Conservation (phyloP, 2,888 invertebrate species). For the Lepidocyrtoides sp. region DNA sequence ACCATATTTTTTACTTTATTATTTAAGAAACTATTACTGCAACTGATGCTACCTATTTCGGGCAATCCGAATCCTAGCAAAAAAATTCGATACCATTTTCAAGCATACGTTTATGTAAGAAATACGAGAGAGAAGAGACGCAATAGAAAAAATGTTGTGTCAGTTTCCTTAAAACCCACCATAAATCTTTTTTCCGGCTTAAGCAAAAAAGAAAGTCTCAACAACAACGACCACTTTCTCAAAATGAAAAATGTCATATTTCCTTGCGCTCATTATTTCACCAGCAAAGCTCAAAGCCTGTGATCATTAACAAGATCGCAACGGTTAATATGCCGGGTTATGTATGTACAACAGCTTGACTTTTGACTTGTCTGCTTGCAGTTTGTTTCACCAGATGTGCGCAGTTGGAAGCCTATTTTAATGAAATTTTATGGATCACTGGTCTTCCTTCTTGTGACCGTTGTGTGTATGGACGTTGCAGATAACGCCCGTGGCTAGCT, state of each 20-base stretch:
- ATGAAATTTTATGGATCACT: constrained; percentile 44
- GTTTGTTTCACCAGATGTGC: background rate
- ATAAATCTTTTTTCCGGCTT: background rate
- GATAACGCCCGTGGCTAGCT: background rate
- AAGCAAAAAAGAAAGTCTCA: background rate
- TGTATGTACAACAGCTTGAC: background rate
- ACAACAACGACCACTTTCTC: background rate
- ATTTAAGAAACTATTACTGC: no score
- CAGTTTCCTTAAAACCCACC: background rate
- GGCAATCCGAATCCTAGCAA: no score
- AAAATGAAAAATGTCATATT: background rate
- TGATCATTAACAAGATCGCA: background rate
- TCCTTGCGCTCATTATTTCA: background rate
- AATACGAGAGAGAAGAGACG: background rate
- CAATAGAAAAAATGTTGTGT: constrained; percentile 21
- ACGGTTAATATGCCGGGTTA: background rate
- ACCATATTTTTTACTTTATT: no score
- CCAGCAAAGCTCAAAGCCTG: background rate
- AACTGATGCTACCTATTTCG: no score
- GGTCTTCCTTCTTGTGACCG: background rate
- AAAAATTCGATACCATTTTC: no score
- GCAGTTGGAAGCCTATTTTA: background rate
- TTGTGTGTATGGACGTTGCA: background rate
- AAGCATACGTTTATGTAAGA: no score
- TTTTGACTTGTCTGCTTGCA: background rate